Base-by-base conservation (phyloP, 2,888 invertebrate genomes). In the Ophraella communa region DNA sequence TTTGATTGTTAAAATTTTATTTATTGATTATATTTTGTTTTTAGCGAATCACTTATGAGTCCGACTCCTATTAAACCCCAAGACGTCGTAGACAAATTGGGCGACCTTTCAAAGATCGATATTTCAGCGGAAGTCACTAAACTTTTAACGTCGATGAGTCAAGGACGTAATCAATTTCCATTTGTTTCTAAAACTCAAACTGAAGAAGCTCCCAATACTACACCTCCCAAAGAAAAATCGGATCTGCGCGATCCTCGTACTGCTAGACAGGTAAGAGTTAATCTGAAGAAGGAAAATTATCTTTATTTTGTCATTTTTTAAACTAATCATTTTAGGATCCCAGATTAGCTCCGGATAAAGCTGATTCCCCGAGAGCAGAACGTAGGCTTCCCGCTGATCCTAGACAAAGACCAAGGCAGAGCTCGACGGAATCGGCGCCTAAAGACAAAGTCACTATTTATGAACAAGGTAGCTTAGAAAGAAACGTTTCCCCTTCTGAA, bases 51-150 rank as follows among this genome's bases (percentile, higher is more conserved):
- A 4, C 14, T 53, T 3, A 67, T 71, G 54, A 71, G 71, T 11
- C 76, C 82, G 0, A 72, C 81, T 1, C 82, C 72, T 45, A 78
- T 84, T 57, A 84, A 85, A 44, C 87, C 88, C 0, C 84, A 87
- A 47, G 87, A 81, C 45, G 84, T 88, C 39, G 84, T 89, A 27
- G 89, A 88, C 73, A 88, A 87, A 76, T 79, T 90, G 7, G 90
- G 89, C 1, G 90, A 91, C 78, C 82, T 91, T 33, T 90, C 90
- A 8, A 89, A 90, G 80, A 89, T 91, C 68, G 90, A 90, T 71
- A 91, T 91, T 64, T 89, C 89, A 56, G 89, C 88, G 69, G 89
- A 91, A 77, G 90, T 91, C 4, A 89, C 90, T 1, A 90, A 89
- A 78, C 78, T 91, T 56, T 76, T 91, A 33, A 87, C 88, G 20